Evolutionary conservation across 2,888 invertebrate species (phyloP), one percentile per base, ranked within the genome.

Genomic region (Hedychridium roseum): DNA sequence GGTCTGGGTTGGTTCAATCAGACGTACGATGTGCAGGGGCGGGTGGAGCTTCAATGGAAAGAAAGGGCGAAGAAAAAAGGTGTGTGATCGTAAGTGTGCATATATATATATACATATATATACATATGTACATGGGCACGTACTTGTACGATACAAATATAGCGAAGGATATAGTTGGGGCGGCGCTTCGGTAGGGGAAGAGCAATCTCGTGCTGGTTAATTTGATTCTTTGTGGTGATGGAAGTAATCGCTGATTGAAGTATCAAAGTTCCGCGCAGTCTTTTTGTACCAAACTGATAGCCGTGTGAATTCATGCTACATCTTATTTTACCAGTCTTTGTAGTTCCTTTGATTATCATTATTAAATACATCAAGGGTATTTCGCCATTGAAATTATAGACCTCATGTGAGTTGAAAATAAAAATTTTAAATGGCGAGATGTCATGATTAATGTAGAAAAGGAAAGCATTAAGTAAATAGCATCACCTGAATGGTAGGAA

Each of bases 161-260:
- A 7, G 34, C 2, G 16, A 17, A 34, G 15, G 3, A n/a, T n/a
- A n/a, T n/a, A n/a, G n/a, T n/a, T n/a, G n/a, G n/a, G n/a, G n/a
- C n/a, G n/a, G n/a, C n/a, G n/a, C n/a, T n/a, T n/a, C 9, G 43
- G 41, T 32, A 38, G 36, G 48, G 43, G 50, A 51, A 55, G 54
- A 65, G 60, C 57, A 69, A 69, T 70, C 60, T 68, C 61, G 51
- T 55, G 61, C 64, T 57, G 63, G 61, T 70, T 69, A 70, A 71
- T 71, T 70, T 71, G 60, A 70, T 72, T 71, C 60, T 70, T 71
- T 68, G 72, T 73, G 70, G 68, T 60, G 69, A 70, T 66, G 68
- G 64, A 62, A 71, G 70, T 69, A 71, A 70, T 68, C 72, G 64
- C 62, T 63, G 61, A 68, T 72, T 67, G 66, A 72, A 65, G 71